Percentiles rank a stretch among this genome's conserved stretches.
Conservation (phyloP, 2,888 invertebrate species). For the Tipula lateralis region DNA sequence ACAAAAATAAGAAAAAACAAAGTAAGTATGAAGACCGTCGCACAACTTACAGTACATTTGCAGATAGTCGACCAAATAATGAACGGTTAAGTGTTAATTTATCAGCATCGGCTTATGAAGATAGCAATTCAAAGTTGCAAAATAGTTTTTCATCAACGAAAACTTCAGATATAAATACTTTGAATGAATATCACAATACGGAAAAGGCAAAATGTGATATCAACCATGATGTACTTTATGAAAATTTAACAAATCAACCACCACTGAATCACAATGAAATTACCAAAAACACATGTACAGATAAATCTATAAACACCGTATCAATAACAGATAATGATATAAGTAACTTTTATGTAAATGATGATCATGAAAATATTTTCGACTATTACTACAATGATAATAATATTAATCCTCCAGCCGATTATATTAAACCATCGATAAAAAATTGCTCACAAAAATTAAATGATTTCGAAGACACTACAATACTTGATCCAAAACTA, state of each 20-base stretch:
- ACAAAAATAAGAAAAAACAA: not conserved
- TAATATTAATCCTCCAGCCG: not conserved
- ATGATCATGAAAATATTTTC: not conserved
- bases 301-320: not conserved
- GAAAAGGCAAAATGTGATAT: not conserved
- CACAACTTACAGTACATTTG: not conserved
- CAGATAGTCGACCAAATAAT: not conserved
- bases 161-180: not conserved
- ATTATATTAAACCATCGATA: not conserved
- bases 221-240: not conserved
- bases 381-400: not conserved
- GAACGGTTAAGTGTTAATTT: not conserved
- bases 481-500: conserved; percentile 31
- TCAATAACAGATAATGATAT: not conserved
- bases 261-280: not conserved
- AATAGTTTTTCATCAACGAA: not conserved
- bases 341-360: not conserved
- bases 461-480: not conserved
- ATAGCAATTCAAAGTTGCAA: not conserved
- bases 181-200: not conserved
- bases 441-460: not conserved
- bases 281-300: no score
- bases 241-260: not conserved
- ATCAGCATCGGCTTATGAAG: not conserved
- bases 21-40: not conserved